phyloP scores from a whole-genome alignment of 92 coral and sea anemone genomes.

The Zoanthus solanderi region DNA sequence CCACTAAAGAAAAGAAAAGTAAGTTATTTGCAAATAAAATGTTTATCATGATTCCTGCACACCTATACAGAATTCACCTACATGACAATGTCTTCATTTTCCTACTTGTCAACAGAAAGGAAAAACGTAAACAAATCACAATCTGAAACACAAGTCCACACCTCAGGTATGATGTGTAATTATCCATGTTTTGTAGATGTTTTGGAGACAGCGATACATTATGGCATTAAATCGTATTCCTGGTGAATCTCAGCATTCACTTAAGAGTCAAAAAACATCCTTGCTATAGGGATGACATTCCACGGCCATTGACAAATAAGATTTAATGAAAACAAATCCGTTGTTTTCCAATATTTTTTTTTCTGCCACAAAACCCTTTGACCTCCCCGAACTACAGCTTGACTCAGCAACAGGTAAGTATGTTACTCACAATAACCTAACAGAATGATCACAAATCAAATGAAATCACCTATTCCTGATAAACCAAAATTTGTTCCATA shows the following conservation, averaged over 20 bases:
- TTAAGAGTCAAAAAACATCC: not conserved
- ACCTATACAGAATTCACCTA: conserved; percentile 3
- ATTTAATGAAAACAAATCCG: not conserved
- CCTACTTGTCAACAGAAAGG: not conserved
- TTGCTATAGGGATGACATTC: conserved; percentile 1
- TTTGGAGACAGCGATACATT: not conserved
- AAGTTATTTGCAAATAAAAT: not conserved
- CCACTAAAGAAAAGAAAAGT: conserved; percentile 3
- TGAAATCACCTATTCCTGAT: conserved; percentile 7
- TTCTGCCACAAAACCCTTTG: not conserved
- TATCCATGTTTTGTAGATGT: conserved; percentile 3
- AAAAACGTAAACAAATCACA: no score
- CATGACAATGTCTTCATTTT: conserved; percentile 2
- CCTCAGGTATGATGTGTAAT: conserved; percentile 1
- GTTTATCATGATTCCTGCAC: conserved; percentile 1
- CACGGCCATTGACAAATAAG: conserved; percentile 1
- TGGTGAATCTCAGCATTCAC: not conserved
- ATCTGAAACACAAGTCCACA: not conserved
- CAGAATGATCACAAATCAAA: conserved; percentile 6
- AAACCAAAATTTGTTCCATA: conserved; percentile 6
- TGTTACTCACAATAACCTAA: not conserved
- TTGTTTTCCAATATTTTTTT: conserved; percentile 2
- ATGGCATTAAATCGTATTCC: conserved; percentile 7
- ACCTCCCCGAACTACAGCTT: not conserved
- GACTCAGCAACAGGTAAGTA: not conserved